Conservation (phyloP, 2,113 vertebrate genomes). For the Herpailurus yagouaroundi region DNA sequence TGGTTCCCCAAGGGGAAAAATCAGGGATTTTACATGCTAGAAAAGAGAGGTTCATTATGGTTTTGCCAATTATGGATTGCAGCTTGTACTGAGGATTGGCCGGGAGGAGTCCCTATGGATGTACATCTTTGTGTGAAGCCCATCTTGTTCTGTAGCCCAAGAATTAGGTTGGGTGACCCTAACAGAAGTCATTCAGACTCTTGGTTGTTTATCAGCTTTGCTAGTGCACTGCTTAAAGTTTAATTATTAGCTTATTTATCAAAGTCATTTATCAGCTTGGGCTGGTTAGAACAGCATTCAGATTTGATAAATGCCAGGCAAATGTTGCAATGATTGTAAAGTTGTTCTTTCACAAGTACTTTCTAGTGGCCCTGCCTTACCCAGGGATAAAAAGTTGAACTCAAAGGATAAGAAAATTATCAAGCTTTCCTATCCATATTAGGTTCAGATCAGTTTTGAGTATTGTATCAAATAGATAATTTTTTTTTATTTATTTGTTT, state of each 20-base stretch:
- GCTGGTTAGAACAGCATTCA: background rate
- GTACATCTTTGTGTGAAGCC: too few relatives aligned
- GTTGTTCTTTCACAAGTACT: background rate
- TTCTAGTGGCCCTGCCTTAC: background rate
- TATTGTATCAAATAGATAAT: background rate
- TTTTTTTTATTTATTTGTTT: background rate
- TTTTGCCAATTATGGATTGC: background rate
- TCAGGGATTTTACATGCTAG: background rate
- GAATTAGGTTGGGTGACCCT: background rate
- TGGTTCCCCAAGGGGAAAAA: background rate
- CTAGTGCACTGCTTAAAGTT: background rate
- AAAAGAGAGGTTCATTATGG: background rate
- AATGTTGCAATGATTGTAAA: background rate
- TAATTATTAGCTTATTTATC: background rate
- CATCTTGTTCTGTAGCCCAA: background rate
- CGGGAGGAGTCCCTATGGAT: too few relatives aligned
- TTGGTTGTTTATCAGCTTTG: background rate
- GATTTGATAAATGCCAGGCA: background rate
- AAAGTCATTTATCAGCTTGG: background rate
- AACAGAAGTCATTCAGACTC: background rate
- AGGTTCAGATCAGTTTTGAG: background rate
- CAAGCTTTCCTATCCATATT: background rate
- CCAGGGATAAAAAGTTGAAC: background rate
- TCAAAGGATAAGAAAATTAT: background rate
- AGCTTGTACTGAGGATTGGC: background rate